A percentile compares a stretch with the other conserved stretches of the same genome.
Evolutionary conservation across 2,888 invertebrate species (phyloP).

Genomic region (Macrosiphum euphorbiae): DNA sequence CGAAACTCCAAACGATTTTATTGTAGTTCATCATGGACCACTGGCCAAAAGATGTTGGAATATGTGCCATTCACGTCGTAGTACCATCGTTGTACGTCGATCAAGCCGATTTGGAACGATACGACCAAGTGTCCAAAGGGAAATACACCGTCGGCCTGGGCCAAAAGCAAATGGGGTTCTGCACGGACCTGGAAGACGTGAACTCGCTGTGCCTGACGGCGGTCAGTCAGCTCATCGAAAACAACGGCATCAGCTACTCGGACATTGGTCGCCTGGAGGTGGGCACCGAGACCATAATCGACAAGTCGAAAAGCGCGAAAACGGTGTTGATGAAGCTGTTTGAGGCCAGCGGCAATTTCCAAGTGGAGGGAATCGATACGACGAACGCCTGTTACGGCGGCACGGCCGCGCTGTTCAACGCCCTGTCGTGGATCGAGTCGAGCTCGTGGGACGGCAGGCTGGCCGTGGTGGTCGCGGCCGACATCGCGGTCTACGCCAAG

Average conservation of each 20-base stretch:
- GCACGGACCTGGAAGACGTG: constrained; percentile 96
- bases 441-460: constrained; percentile 96
- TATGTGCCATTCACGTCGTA: constrained; percentile 92
- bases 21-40: constrained; percentile 67
- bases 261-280: constrained; percentile 95
- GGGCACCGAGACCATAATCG: constrained; percentile 97
- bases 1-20: constrained; percentile 30
- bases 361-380: constrained; percentile 95
- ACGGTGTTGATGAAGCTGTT: constrained; percentile 97
- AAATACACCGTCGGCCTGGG: constrained; percentile 98
- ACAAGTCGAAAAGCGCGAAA: constrained; percentile 99
- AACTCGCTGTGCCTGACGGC: constrained; percentile 96
- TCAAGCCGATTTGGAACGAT: constrained; percentile 90
- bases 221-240: constrained; percentile 85
- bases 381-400: constrained; percentile 99
- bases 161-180: constrained; percentile 96
- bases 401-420: constrained; percentile 96
- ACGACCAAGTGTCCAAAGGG: constrained; percentile 85
- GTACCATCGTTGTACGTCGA: constrained; percentile 96
- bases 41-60: constrained; percentile 92
- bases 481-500: constrained; percentile 96
- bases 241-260: constrained; percentile 80
- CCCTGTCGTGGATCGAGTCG: constrained; percentile 96
- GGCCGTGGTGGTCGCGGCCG: constrained; percentile 94
- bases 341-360: constrained; percentile 87